Conservation (phyloP, 2,888 invertebrate species). For the Megalurothrips usitatus region DNA sequence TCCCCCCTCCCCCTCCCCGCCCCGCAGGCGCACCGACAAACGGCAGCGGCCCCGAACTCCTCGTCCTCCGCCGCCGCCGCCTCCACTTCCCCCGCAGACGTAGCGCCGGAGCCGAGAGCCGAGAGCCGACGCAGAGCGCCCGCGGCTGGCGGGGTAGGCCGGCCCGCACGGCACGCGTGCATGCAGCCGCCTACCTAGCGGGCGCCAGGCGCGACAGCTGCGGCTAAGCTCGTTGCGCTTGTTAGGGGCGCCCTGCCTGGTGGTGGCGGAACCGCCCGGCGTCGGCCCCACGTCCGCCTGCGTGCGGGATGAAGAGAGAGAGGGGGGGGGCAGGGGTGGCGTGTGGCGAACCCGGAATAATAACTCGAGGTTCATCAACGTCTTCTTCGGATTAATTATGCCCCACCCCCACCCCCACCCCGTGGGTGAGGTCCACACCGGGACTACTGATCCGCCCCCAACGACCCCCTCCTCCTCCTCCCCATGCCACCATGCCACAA, state of each 20-base stretch:
- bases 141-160: too few relatives aligned
- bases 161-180: too few relatives aligned
- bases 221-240: too few relatives aligned
- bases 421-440: not conserved
- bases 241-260: too few relatives aligned
- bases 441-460: not conserved
- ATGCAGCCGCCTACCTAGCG: too few relatives aligned
- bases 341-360: not conserved
- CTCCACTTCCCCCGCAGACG: too few relatives aligned
- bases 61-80: too few relatives aligned
- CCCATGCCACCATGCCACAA: not conserved
- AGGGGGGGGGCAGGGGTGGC: not conserved
- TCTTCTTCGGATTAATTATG: conserved; percentile 14
- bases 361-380: conserved; percentile 24
- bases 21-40: not conserved
- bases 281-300: not conserved
- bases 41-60: not conserved
- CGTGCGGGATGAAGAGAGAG: not conserved
- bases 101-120: too few relatives aligned
- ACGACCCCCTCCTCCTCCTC: not conserved
- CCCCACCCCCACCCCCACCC: not conserved
- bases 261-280: too few relatives aligned
- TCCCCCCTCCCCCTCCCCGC: not conserved
- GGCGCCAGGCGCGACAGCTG: too few relatives aligned
- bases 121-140: too few relatives aligned